Evolutionary conservation across 1,140 invertebrate species (phyloP), one percentile per base, ranked within the genome.

Genomic region (Euwallacea similis): DNA sequence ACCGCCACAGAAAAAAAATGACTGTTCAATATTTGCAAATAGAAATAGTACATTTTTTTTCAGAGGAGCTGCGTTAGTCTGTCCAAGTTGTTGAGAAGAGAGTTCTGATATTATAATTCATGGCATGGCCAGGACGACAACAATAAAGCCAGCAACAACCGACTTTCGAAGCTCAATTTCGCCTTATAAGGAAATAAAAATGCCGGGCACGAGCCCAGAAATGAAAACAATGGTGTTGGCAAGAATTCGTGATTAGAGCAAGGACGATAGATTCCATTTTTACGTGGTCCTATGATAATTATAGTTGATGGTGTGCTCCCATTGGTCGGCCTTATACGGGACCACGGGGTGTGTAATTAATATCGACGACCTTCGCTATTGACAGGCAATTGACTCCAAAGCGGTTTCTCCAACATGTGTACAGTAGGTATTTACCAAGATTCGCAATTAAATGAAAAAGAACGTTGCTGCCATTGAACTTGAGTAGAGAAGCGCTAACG

Each of bases 211-310:
- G 61, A 63, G 61, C 42, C 61, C 61, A 63, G 61, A 63, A 63
- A 63, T 46, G 61, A 63, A 63, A 63, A 63, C 61, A 63, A 63
- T 63, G 44, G 61, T 44, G 61, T 11, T 63, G 16, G 42, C 10
- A 63, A 46, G 61, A 63, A 63, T 63, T 63, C 61, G 61, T 63
- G 61, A 46, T 63, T 63, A 63, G 61, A 63, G 61, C 61, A 63
- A 63, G 61, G 61, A 13, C 61, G 13, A 44, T n/a, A 13, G 55
- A 7, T 58, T 15, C 15, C 10, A 16, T 47, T 50, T 50, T 7
- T 50, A 50, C 9, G 46, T 50, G 46, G 46, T 11, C 46, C 46
- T 50, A 50, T 13, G 46, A 50, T 50, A 13, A 33, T 33, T 33
- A 33, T 33, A 2, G 21, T 33, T 50, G 9, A 50, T 50, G 46